Conservation (phyloP, 2,888 invertebrate genomes). For the Salticus scenicus region DNA sequence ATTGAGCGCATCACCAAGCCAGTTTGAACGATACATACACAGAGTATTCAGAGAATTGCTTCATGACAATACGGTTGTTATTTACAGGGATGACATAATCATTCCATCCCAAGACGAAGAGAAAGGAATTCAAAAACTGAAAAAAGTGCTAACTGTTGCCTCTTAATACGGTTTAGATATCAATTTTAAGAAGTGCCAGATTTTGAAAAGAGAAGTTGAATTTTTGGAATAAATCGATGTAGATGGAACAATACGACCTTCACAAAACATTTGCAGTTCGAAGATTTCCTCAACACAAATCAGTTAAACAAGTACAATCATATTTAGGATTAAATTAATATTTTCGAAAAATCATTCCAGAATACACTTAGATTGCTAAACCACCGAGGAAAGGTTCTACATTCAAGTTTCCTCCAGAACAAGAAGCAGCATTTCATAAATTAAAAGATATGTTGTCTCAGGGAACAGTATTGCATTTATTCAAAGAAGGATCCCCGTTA, state of each 20-base stretch:
- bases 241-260: constrained; percentile 28
- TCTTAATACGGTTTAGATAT: too few relatives aligned
- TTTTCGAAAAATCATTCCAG: not conserved
- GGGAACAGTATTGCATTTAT: too few relatives aligned
- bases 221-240: constrained; percentile 31
- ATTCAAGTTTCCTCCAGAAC: not conserved
- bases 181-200: constrained; percentile 39
- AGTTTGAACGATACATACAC: not conserved
- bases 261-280: constrained; percentile 1
- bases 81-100: constrained; percentile 10
- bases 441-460: not conserved
- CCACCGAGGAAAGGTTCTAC: not conserved
- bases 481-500: too few relatives aligned
- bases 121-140: not conserved
- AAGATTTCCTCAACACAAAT: constrained; percentile 21
- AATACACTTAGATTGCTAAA: not conserved
- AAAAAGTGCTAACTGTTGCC: not conserved
- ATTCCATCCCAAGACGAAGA: constrained; percentile 18
- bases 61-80: not conserved
- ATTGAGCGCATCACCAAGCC: too few relatives aligned
- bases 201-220: constrained; percentile 20
- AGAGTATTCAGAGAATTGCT: not conserved
- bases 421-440: not conserved
- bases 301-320: constrained; percentile 2
- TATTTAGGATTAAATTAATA: constrained; percentile 1